phyloP scores from a whole-genome alignment of 2,888 invertebrate genomes.

The Carpatolechia fugitivella region DNA sequence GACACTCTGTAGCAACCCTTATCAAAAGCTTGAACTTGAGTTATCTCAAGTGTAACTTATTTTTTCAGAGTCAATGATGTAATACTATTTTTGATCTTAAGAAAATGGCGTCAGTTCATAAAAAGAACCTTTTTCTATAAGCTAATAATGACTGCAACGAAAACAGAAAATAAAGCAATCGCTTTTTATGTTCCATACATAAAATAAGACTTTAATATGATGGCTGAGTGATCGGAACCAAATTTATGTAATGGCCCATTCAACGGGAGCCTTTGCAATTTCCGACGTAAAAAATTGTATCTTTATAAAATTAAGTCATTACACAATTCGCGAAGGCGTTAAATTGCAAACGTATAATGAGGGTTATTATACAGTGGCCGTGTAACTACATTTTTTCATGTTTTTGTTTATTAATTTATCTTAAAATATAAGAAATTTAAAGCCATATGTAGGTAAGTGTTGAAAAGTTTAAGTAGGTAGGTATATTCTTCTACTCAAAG shows the following conservation, averaged over 20 bases:
- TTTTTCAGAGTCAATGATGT: too few relatives aligned
- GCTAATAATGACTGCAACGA: background rate
- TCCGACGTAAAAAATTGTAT: slow-evolving; percentile 40
- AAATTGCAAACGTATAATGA: slow-evolving; percentile 62
- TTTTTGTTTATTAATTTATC: background rate
- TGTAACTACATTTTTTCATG: background rate
- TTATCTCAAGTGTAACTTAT: background rate
- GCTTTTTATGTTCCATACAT: slow-evolving; percentile 16
- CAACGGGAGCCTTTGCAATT: slow-evolving; percentile 43
- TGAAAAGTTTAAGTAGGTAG: too few relatives aligned
- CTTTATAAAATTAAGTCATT: slow-evolving; percentile 64
- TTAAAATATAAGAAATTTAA: too few relatives aligned
- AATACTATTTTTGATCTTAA: background rate
- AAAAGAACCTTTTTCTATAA: background rate
- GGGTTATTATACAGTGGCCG: slow-evolving; percentile 54
- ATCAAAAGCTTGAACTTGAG: background rate
- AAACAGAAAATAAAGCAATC: slow-evolving; percentile 14
- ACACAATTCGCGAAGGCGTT: slow-evolving; percentile 63
- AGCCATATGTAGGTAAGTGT: too few relatives aligned
- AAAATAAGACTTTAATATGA: slow-evolving; percentile 18
- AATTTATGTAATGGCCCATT: slow-evolving; percentile 51
- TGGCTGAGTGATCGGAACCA: slow-evolving; percentile 33
- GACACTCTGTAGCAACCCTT: slow-evolving; percentile 32
- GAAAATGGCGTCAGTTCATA: background rate
- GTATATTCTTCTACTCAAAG: too few relatives aligned